phyloP scores from a whole-genome alignment of 2,797 vertebrate genomes.

The Danio choprae region DNA sequence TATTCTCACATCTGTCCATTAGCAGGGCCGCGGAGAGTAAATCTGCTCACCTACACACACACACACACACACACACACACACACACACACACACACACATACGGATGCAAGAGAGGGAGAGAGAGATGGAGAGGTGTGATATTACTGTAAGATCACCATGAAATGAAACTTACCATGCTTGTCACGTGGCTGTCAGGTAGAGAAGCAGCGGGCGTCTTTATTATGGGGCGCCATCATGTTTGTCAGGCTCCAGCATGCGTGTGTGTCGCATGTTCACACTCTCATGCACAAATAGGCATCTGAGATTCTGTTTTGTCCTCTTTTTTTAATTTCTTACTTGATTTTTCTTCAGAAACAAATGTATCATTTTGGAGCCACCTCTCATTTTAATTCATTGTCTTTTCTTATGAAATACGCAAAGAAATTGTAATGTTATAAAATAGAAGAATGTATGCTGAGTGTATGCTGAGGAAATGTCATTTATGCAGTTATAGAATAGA shows the following conservation, averaged over 20 bases:
- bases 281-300: slow-evolving; percentile 25
- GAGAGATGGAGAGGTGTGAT: slow-evolving; percentile 44
- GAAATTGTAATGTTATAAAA: no score
- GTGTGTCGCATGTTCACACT: slow-evolving; percentile 11
- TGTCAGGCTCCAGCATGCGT: slow-evolving; percentile 37
- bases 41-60: slow-evolving; percentile 48
- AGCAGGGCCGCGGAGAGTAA: slow-evolving; percentile 59
- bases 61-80: slow-evolving; percentile 8
- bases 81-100: neutral
- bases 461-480: no score
- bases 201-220: slow-evolving; percentile 56
- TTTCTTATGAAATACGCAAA: neutral
- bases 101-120: no score
- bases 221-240: slow-evolving; percentile 55
- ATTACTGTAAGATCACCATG: slow-evolving; percentile 54
- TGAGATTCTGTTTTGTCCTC: slow-evolving; percentile 5
- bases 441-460: no score
- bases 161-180: slow-evolving; percentile 64
- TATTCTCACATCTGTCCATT: slow-evolving; percentile 67
- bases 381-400: slow-evolving; percentile 4
- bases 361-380: neutral
- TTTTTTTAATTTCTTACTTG: slow-evolving; percentile 12
- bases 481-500: no score
- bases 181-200: slow-evolving; percentile 64
- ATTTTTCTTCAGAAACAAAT: slow-evolving; percentile 25